A percentile compares a stretch with the other conserved stretches of the same genome.
These are phyloP conservation scores for Neosilurus mollespiculum DNA, from an alignment of 2,797 vertebrate species.

Conservation along the genomic window DNA sequence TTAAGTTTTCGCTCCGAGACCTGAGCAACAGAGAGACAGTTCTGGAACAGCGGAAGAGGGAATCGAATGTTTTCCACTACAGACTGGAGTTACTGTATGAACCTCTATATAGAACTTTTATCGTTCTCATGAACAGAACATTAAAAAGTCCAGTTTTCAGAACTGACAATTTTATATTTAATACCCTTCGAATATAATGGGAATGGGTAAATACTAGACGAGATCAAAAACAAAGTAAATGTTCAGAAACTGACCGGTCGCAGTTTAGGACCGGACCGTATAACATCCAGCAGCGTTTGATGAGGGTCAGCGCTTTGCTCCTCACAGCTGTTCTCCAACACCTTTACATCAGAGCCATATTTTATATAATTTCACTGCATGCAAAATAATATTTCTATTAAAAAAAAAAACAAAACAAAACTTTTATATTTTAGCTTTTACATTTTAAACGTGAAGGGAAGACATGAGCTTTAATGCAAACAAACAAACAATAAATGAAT, in stretches of 20 bases:
- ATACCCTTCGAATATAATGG: not conserved
- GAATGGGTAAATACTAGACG: not conserved
- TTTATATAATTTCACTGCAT: not conserved
- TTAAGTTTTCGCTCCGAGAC: slow-evolving; percentile 57
- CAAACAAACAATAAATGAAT: too few relatives aligned
- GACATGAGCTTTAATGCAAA: too few relatives aligned
- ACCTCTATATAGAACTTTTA: not conserved
- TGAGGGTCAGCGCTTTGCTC: slow-evolving; percentile 33
- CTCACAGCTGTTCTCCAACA: not conserved
- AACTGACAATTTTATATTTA: not conserved
- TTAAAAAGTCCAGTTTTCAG: not conserved
- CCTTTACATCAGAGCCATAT: slow-evolving; percentile 22
- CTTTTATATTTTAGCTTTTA: not conserved
- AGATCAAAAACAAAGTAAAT: not conserved
- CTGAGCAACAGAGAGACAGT: slow-evolving; percentile 53
- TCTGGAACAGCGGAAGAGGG: not conserved
- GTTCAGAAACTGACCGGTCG: slow-evolving; percentile 53
- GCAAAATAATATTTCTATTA: too few relatives aligned
- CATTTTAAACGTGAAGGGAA: too few relatives aligned
- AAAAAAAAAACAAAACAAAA: not conserved
- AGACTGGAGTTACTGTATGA: not conserved
- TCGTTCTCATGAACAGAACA: not conserved
- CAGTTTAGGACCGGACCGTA: slow-evolving; percentile 51
- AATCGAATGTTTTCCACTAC: not conserved
- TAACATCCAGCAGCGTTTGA: slow-evolving; percentile 46